Evolutionary conservation across 2,113 vertebrate genomes (phyloP).

Genomic region (Campylomormyrus numenius): DNA sequence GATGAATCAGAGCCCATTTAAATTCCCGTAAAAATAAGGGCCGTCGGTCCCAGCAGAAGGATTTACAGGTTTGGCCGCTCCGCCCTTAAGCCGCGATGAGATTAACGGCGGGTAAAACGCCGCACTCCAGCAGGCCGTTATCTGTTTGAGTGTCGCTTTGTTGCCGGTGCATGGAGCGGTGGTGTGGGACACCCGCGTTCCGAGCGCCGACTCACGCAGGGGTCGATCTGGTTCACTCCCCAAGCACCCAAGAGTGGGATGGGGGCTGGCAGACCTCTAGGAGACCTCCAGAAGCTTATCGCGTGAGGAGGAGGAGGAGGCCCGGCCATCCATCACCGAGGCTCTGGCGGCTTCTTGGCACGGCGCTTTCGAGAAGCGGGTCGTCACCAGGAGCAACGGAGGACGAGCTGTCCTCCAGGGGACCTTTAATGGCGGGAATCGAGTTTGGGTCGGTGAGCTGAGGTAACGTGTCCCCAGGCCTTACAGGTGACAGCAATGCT

Average conservation of each 20-base stretch:
- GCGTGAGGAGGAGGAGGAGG: not conserved
- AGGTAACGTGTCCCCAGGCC: not conserved
- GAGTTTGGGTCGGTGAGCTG: not conserved
- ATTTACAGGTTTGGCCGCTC: not conserved
- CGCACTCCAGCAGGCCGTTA: not conserved
- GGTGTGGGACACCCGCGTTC: not conserved
- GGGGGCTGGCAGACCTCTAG: conserved; percentile 8
- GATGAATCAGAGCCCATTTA: conserved; percentile 11
- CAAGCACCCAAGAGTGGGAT: not conserved
- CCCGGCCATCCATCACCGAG: not conserved
- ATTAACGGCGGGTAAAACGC: conserved; percentile 3
- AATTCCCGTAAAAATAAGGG: not conserved
- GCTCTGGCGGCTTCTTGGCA: not conserved
- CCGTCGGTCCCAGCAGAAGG: not conserved
- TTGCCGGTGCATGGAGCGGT: not conserved
- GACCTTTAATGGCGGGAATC: not conserved
- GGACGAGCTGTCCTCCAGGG: not conserved
- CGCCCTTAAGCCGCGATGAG: conserved; percentile 1
- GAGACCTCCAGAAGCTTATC: conserved; percentile 6
- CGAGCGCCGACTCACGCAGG: not conserved
- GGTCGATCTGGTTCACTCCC: not conserved
- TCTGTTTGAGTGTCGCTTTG: conserved; percentile 10
- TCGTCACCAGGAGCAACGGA: not conserved
- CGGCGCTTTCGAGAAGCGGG: not conserved
- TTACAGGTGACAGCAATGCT: not conserved